phyloP scores from a whole-genome alignment of 2,888 invertebrate genomes.

The Xestia c-nigrum region DNA sequence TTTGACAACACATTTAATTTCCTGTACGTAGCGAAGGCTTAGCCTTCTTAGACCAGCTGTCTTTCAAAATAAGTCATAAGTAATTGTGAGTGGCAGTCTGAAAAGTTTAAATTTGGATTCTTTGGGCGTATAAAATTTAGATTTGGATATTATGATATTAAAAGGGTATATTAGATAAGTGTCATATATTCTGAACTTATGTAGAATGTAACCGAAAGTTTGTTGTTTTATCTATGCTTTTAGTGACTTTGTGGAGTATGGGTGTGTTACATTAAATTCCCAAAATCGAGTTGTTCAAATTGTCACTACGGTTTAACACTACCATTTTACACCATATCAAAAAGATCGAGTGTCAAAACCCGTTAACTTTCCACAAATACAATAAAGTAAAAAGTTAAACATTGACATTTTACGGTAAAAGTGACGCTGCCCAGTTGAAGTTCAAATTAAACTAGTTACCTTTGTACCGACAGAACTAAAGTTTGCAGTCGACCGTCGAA shows the following conservation, averaged over 20 bases:
- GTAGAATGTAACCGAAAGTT: no score
- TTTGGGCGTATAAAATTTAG: background rate
- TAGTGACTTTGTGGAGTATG: background rate
- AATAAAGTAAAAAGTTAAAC: constrained; percentile 63
- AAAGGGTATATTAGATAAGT: background rate
- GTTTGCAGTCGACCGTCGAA: constrained; percentile 44
- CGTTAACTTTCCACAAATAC: constrained; percentile 55
- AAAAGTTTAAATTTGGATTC: background rate
- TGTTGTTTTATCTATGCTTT: background rate
- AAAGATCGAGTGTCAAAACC: constrained; percentile 29
- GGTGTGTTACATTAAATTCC: background rate
- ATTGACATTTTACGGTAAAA: constrained; percentile 58
- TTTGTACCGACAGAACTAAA: constrained; percentile 52
- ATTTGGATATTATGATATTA: background rate
- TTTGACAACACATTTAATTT: constrained; percentile 13
- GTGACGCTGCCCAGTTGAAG: constrained; percentile 49
- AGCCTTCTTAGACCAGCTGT: background rate
- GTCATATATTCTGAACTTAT: background rate
- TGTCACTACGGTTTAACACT: background rate
- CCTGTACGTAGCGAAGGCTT: no score
- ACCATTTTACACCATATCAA: background rate
- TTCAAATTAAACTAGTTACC: constrained; percentile 70
- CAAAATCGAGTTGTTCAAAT: background rate
- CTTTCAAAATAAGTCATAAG: background rate
- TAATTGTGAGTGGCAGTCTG: background rate